Evolutionary conservation across 2,797 vertebrate genomes (phyloP).

Genomic region (Hyperoplus lanceolatus): DNA sequence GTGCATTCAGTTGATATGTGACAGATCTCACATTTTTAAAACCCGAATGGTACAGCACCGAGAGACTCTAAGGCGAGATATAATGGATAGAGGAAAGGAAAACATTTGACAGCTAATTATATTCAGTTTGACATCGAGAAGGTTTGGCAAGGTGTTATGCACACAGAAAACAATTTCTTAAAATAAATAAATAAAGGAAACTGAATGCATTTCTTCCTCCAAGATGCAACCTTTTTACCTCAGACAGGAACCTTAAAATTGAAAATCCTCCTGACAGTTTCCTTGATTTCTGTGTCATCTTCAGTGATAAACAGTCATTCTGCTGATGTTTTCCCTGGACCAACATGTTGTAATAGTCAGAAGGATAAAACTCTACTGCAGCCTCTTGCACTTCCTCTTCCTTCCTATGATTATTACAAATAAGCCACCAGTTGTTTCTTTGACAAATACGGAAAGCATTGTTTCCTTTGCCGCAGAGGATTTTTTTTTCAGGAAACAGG

Average conservation of each 20-base stretch:
- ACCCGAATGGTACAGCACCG: neutral
- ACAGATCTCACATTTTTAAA: slow-evolving; percentile 43
- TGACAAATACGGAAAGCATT: slow-evolving; percentile 47
- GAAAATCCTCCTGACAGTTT: slow-evolving; percentile 10
- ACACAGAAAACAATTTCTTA: slow-evolving; percentile 2
- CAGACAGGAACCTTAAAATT: neutral
- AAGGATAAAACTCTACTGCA: slow-evolving; percentile 36
- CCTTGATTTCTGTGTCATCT: slow-evolving; percentile 6
- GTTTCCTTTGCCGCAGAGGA: slow-evolving; percentile 54
- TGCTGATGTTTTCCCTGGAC: slow-evolving; percentile 20
- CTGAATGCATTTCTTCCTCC: neutral
- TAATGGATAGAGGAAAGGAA: slow-evolving; percentile 23
- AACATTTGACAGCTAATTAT: slow-evolving; percentile 47
- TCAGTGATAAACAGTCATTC: slow-evolving; percentile 25
- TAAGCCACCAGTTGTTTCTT: slow-evolving; percentile 30
- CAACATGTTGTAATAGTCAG: slow-evolving; percentile 43
- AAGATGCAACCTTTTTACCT: neutral
- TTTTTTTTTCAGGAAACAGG: slow-evolving; percentile 66
- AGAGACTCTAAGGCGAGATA: slow-evolving; percentile 5
- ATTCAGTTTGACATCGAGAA: slow-evolving; percentile 19
- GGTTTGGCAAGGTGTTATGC: slow-evolving; percentile 25
- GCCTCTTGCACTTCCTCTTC: slow-evolving; percentile 40
- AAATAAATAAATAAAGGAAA: neutral
- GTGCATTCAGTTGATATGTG: slow-evolving; percentile 28
- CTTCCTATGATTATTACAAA: slow-evolving; percentile 58